These are phyloP conservation scores for Cosmia trapezina DNA, from an alignment of 2,888 invertebrate species.

Conservation along the genomic window DNA sequence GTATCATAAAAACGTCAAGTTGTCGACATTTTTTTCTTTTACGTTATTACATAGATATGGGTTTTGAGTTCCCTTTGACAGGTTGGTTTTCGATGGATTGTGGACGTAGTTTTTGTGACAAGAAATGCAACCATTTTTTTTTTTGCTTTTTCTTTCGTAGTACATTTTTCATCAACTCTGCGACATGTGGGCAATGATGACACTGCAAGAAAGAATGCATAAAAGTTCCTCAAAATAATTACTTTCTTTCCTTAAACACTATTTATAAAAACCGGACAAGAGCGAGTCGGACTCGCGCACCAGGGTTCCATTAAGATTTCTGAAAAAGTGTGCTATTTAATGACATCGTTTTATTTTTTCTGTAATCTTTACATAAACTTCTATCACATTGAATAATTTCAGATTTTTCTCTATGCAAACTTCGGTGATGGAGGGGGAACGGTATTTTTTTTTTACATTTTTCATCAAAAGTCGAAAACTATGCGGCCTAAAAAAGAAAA, in stretches of 20 bases:
- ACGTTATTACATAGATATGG: conserved; percentile 28
- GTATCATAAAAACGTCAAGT: conserved; percentile 59
- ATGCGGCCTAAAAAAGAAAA: too few species aligned
- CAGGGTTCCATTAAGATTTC: too few species aligned
- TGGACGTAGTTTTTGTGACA: conserved; percentile 17
- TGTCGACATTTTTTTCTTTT: conserved; percentile 40
- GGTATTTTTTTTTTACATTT: too few species aligned
- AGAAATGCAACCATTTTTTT: not conserved
- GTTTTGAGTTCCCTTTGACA: conserved; percentile 51
- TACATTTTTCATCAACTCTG: not conserved
- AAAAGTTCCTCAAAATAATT: not conserved
- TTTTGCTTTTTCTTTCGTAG: not conserved
- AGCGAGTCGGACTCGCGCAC: too few species aligned
- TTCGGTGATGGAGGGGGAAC: too few species aligned
- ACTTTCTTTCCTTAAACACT: not conserved
- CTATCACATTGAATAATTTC: too few species aligned
- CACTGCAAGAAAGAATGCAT: not conserved
- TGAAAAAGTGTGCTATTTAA: too few species aligned
- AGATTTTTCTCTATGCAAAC: too few species aligned
- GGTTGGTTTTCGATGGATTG: conserved; percentile 38
- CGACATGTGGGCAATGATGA: not conserved
- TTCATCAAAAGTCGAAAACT: too few species aligned
- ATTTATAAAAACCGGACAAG: not conserved
- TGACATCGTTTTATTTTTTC: too few species aligned
- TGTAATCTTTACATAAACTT: too few species aligned